These are phyloP conservation scores for Akabosia matsudoensis DNA, from an alignment of 1,140 invertebrate species.

Conservation along the genomic window DNA sequence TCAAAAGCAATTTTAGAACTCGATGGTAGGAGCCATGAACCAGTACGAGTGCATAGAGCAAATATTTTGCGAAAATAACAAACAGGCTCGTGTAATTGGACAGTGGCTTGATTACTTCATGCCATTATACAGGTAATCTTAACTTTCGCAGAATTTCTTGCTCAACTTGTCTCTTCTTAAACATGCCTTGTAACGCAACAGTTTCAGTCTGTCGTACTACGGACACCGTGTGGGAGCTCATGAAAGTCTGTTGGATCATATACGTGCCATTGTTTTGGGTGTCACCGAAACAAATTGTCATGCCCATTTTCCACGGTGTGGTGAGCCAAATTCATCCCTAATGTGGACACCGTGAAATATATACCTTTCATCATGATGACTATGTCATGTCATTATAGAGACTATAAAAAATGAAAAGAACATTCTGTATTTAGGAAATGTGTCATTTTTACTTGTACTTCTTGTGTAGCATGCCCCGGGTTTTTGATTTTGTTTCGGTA, in stretches of 20 bases:
- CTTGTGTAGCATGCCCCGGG: no score
- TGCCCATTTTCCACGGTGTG: conserved; percentile 13
- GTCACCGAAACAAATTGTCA: conserved; percentile 13
- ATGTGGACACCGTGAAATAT: neutral
- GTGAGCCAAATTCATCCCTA: neutral
- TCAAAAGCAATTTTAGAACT: conserved; percentile 13
- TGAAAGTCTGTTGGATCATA: neutral
- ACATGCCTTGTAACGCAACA: neutral
- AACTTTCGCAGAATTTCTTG: neutral
- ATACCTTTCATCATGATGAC: neutral
- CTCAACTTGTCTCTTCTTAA: neutral
- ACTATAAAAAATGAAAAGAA: no score
- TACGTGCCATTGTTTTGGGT: conserved; percentile 23
- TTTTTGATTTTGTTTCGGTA: no score
- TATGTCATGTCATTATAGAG: neutral
- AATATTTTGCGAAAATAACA: conserved; percentile 15
- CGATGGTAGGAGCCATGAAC: neutral
- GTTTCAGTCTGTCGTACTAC: conserved; percentile 1
- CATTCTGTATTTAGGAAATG: no score
- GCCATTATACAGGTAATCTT: conserved; percentile 17
- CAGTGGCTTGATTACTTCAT: conserved; percentile 12
- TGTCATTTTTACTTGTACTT: no score
- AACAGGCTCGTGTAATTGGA: conserved; percentile 13
- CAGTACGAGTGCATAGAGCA: conserved; percentile 19
- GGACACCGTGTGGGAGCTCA: neutral